Percentiles rank a stretch among this genome's conserved stretches.
Conservation (phyloP, 2,888 invertebrate species). For the Nephrocerus scutellatus region DNA sequence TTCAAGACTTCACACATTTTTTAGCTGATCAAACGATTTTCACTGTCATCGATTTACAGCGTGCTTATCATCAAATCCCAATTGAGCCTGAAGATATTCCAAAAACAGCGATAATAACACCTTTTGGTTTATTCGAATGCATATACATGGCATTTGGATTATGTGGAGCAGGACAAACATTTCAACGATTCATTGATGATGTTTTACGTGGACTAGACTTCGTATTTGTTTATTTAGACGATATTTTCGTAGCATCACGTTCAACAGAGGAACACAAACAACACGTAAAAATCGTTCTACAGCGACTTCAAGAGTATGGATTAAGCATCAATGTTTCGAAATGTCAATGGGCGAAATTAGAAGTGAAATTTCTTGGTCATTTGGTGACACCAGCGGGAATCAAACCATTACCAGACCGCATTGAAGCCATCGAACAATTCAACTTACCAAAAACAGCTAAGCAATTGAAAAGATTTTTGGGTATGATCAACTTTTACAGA, state of each 20-base stretch:
- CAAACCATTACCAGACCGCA: conserved; percentile 14
- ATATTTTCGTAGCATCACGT: conserved; percentile 27
- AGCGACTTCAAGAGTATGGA: conserved; percentile 22
- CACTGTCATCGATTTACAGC: conserved; percentile 15
- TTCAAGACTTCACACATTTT: conserved; percentile 16
- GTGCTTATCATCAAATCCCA: conserved; percentile 21
- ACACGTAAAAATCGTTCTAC: conserved; percentile 23
- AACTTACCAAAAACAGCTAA: conserved; percentile 15
- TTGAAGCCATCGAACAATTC: conserved; percentile 18
- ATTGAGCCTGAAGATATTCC: conserved; percentile 14
- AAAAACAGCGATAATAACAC: conserved; percentile 19
- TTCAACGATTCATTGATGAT: conserved; percentile 17
- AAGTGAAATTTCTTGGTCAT: conserved; percentile 20
- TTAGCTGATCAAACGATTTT: conserved; percentile 14
- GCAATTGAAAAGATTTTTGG: conserved; percentile 22
- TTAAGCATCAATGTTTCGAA: conserved; percentile 23
- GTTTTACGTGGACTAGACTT: conserved; percentile 14
- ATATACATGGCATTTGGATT: conserved; percentile 16
- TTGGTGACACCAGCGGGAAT: conserved; percentile 12
- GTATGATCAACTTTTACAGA: conserved; percentile 21
- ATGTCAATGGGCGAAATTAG: conserved; percentile 13
- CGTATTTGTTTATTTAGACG: conserved; percentile 29
- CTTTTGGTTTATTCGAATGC: conserved; percentile 20
- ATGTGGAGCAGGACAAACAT: conserved; percentile 18
- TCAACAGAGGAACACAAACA: conserved; percentile 19